phyloP scores from a whole-genome alignment of 1,140 invertebrate species.

The Drosophila pectinifera region DNA sequence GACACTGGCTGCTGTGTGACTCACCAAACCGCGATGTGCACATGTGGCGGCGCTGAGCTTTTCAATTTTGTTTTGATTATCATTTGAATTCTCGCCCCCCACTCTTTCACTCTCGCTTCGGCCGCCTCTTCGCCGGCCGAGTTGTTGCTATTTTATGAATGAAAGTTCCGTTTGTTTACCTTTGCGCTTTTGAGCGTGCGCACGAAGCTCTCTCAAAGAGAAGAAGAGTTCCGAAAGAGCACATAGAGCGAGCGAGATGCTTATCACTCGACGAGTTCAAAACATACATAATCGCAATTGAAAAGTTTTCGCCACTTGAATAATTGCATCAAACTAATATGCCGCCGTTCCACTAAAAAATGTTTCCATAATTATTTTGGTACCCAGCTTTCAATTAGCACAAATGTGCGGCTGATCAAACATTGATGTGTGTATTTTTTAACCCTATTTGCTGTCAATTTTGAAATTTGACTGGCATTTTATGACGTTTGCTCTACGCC shows the following conservation, averaged over 20 bases:
- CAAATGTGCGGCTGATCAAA: neutral
- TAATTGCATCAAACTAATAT: conserved; percentile 19
- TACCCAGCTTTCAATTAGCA: conserved; percentile 6
- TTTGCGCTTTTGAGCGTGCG: conserved; percentile 55
- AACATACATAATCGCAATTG: conserved; percentile 27
- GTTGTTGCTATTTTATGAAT: conserved; percentile 78
- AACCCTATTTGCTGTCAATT: conserved; percentile 17
- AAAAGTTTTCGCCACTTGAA: conserved; percentile 33
- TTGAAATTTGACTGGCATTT: conserved; percentile 14
- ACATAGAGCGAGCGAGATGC: conserved; percentile 11
- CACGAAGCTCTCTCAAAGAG: conserved; percentile 20
- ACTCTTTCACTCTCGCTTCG: conserved; percentile 7
- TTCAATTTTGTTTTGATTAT: conserved; percentile 63
- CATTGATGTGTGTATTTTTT: neutral
- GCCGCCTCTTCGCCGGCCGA: conserved; percentile 36
- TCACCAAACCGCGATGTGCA: conserved; percentile 33
- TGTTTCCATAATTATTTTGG: conserved; percentile 5
- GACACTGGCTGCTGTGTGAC: conserved; percentile 18
- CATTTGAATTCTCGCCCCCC: conserved; percentile 31
- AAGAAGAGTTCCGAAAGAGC: conserved; percentile 13
- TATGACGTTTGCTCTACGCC: conserved; percentile 40
- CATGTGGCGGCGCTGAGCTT: conserved; percentile 41
- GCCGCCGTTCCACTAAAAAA: neutral
- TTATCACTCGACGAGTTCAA: conserved; percentile 35
- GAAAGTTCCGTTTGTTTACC: conserved; percentile 79